These are phyloP conservation scores for Nephrotoma guestfalica DNA, from an alignment of 2,888 invertebrate species.

Conservation along the genomic window DNA sequence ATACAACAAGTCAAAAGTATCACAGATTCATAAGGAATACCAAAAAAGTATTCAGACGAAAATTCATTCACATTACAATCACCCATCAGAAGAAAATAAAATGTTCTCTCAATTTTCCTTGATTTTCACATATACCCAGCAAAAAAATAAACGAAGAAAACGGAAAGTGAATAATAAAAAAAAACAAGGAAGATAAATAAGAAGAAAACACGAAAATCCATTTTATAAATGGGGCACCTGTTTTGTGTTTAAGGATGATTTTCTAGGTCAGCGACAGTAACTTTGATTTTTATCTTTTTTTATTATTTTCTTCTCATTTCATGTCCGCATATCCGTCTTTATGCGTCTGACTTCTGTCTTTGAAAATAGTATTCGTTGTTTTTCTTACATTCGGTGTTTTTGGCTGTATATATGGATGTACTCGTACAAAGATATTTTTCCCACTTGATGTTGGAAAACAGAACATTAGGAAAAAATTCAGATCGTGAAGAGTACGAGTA, in stretches of 20 bases:
- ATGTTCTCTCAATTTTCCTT: background rate
- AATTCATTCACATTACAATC: background rate
- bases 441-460: background rate
- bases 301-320: background rate
- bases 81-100: background rate
- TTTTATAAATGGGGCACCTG: constrained; percentile 6
- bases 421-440: background rate
- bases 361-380: background rate
- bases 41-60: background rate
- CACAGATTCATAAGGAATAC: background rate
- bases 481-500: background rate
- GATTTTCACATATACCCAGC: background rate
- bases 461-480: background rate
- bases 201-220: background rate
- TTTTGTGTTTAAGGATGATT: constrained; percentile 7
- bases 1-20: background rate
- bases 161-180: background rate
- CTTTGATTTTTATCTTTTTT: constrained; percentile 9
- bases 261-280: constrained; percentile 9
- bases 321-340: constrained; percentile 7
- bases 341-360: background rate
- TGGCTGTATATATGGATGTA: background rate
- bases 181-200: background rate
- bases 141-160: background rate
- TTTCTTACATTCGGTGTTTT: background rate